Base-by-base conservation (phyloP, 2,113 vertebrate species). In the Rhabdornis inornatus region DNA sequence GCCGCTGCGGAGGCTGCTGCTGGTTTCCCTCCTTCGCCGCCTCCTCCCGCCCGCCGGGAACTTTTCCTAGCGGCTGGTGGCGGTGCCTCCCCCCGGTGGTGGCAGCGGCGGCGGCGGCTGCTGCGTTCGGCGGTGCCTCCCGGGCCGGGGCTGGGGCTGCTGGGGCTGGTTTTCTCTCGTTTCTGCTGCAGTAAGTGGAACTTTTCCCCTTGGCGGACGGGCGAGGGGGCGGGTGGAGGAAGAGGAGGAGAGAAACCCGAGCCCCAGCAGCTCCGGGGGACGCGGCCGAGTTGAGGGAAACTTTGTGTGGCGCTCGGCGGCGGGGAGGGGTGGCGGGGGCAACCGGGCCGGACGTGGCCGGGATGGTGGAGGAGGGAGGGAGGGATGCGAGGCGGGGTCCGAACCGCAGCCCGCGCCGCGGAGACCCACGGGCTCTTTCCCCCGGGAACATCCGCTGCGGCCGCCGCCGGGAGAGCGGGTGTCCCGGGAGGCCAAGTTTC, bases 131-230 rank as follows among this genome's bases (percentile, higher is more conserved):
- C 50, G 18, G 72, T 95, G 44, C 19, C 86, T 49, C 68, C 72
- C 10, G 91, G 90, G 53, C 94, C 90, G 50, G 85, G 78, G 30
- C 64, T 87, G 81, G 89, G 86, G 30, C 89, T 92, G 71, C 63
- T 95, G 75, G 95, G 85, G 25, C 70, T 96, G 79, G 66, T 94
- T 65, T 90, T 97, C 42, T 97, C 91, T 66, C 87, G 85, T 15
- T 81, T 96, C 83, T 96, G 93, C 85, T 96, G 96, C 85, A 86
- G 96, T 97, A 90, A 97, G 96, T 96, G 59, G 44, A 97, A 96
- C 92, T 95, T 92, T 79, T 64, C 42, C 4, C 22, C 15, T 60
- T 55, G 55, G 71, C 13, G 63, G 82, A 64, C 21, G 70, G 66
- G 45, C 25, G 59, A 78, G 52, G 61, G 70, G 84, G 52, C n/a